A percentile compares a stretch with the other conserved stretches of the same genome.
Evolutionary conservation across 2,113 vertebrate species (phyloP).

Genomic region (Okapia johnstoni): DNA sequence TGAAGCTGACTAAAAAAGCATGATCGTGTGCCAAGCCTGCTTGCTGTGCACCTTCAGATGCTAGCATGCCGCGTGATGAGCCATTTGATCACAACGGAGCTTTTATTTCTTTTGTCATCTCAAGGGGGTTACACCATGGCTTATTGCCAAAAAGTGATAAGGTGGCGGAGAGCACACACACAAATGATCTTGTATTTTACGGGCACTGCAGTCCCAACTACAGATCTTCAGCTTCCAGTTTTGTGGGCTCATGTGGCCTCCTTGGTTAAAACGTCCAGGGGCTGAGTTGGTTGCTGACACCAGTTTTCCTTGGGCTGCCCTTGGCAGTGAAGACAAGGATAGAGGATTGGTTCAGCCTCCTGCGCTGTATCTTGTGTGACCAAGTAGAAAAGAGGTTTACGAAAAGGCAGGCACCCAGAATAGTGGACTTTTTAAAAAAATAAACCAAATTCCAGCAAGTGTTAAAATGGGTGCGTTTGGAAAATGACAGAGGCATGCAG

Average conservation of each 20-base stretch:
- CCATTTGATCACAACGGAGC: conserved; percentile 78
- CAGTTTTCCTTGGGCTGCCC: conserved; percentile 76
- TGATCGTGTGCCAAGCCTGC: conserved; percentile 85
- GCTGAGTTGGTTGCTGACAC: conserved; percentile 58
- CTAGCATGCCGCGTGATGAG: conserved; percentile 67
- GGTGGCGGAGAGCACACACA: conserved; percentile 68
- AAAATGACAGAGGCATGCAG: conserved; percentile 63
- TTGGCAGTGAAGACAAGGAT: conserved; percentile 64
- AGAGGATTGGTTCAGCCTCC: conserved; percentile 40
- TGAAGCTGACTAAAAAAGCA: conserved; percentile 88
- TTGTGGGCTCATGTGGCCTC: conserved; percentile 63
- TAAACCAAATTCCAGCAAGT: neutral
- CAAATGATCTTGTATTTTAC: conserved; percentile 85
- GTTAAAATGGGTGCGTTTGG: conserved; percentile 57
- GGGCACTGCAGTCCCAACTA: conserved; percentile 78
- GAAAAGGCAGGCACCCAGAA: conserved; percentile 55
- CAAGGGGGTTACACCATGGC: conserved; percentile 98
- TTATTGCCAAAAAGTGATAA: conserved; percentile 94
- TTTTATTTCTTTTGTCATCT: conserved; percentile 84
- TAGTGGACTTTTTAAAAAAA: conserved; percentile 10
- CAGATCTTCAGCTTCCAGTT: conserved; percentile 79
- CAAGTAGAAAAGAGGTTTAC: conserved; percentile 74
- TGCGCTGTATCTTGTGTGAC: conserved; percentile 56
- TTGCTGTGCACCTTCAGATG: conserved; percentile 77
- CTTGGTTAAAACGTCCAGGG: conserved; percentile 54